Evolutionary conservation across 2,113 vertebrate genomes (phyloP).

Genomic region (Leucoraja erinaceus): DNA sequence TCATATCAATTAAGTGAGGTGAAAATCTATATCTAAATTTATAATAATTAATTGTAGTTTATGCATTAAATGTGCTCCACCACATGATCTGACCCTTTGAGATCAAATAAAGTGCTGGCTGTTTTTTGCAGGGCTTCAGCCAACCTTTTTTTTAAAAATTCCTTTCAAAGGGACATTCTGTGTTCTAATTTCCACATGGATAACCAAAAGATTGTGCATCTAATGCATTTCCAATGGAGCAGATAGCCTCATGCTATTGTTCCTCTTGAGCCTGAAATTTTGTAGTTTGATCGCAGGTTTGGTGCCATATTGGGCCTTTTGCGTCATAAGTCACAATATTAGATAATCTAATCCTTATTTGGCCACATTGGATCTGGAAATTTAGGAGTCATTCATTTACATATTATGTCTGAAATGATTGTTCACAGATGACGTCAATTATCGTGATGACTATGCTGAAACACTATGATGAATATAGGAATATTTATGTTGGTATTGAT

Average conservation of each 20-base stretch:
- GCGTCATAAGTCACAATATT: neutral
- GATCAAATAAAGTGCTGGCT: neutral
- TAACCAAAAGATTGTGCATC: neutral
- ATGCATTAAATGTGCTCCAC: neutral
- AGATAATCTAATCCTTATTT: neutral
- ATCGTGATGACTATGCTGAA: neutral
- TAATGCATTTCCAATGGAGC: neutral
- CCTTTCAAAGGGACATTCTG: neutral
- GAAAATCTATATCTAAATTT: neutral
- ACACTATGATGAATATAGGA: neutral
- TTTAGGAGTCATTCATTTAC: neutral
- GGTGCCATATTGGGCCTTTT: neutral
- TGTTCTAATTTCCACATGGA: neutral
- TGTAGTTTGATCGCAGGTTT: neutral
- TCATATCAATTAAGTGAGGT: neutral
- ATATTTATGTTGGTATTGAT: neutral
- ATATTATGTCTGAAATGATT: neutral
- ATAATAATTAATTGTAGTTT: neutral
- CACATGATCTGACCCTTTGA: neutral
- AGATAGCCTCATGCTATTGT: neutral
- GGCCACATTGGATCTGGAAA: neutral
- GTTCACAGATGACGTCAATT: neutral
- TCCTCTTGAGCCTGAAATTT: neutral
- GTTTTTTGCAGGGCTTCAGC: neutral
- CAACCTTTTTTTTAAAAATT: neutral